Conservation (phyloP, 2,113 vertebrate species). For the Xenus cinereus region DNA sequence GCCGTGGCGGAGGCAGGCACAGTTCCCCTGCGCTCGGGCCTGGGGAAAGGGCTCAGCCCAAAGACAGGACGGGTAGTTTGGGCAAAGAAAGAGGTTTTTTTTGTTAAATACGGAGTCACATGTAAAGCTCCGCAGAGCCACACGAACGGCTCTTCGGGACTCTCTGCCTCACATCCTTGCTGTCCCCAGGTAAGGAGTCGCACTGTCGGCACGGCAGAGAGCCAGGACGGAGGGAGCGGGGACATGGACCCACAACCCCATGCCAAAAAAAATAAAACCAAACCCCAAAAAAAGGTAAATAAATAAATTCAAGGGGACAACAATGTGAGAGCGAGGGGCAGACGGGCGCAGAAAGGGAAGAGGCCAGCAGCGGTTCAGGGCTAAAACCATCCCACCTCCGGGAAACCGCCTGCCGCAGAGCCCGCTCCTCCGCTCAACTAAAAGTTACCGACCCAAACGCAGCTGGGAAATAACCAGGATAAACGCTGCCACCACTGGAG, state of each 20-base stretch:
- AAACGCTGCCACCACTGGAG: rapidly evolving
- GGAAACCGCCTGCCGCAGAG: rapidly evolving
- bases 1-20: rapidly evolving
- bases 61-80: rapidly evolving
- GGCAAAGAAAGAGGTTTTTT: not conserved
- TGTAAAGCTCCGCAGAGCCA: not conserved
- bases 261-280: not conserved
- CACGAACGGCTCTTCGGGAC: not conserved
- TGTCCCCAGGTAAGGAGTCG: rapidly evolving
- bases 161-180: not conserved
- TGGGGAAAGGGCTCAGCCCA: not conserved
- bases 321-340: not conserved
- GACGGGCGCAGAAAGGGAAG: not conserved
- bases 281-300: too few species aligned
- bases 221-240: not conserved
- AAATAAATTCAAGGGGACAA: not conserved
- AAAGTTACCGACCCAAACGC: not conserved
- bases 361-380: not conserved
- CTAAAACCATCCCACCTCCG: not conserved
- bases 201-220: rapidly evolving
- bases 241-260: rapidly evolving
- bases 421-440: rapidly evolving
- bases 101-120: not conserved
- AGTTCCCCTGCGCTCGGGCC: rapidly evolving
- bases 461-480: not conserved